Evolutionary conservation across 2,888 invertebrate genomes (phyloP).

Genomic region (Drosophila macrospina): DNA sequence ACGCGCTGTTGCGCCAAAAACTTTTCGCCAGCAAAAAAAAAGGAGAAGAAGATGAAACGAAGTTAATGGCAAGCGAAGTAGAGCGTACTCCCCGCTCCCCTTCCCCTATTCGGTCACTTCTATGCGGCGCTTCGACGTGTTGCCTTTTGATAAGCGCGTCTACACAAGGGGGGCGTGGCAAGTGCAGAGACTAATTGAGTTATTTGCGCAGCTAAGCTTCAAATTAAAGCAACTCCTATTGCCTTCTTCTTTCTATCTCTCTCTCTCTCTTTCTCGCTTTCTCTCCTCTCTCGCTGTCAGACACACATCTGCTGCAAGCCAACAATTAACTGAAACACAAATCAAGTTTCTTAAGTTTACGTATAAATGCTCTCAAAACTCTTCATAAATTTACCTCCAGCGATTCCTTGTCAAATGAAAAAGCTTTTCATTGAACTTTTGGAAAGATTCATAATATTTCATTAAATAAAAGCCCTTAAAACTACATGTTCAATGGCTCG

Average conservation of each 20-base stretch:
- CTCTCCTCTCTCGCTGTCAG: background rate
- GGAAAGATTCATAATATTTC: too few species aligned
- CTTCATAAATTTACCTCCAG: background rate
- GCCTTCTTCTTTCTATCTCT: background rate
- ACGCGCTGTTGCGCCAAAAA: constrained; percentile 52
- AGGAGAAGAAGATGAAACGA: constrained; percentile 38
- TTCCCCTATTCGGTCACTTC: background rate
- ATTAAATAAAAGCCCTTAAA: too few species aligned
- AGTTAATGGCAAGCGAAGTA: constrained; percentile 55
- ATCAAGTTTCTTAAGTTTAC: constrained; percentile 28
- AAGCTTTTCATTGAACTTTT: too few species aligned
- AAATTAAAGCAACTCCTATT: constrained; percentile 27
- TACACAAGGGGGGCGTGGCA: constrained; percentile 38
- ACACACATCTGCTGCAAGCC: background rate
- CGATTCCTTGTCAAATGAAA: too few species aligned
- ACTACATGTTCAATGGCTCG: too few species aligned
- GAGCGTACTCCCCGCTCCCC: background rate
- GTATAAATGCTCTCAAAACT: background rate
- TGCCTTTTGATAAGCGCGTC: constrained; percentile 28
- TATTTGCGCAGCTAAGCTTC: constrained; percentile 66
- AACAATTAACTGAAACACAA: constrained; percentile 16
- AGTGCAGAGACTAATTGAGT: constrained; percentile 66
- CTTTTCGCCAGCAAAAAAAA: constrained; percentile 25
- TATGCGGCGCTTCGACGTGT: background rate
- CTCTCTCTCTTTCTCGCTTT: background rate